phyloP scores from a whole-genome alignment of 2,113 vertebrate species.

The Pteruthius melanotis region DNA sequence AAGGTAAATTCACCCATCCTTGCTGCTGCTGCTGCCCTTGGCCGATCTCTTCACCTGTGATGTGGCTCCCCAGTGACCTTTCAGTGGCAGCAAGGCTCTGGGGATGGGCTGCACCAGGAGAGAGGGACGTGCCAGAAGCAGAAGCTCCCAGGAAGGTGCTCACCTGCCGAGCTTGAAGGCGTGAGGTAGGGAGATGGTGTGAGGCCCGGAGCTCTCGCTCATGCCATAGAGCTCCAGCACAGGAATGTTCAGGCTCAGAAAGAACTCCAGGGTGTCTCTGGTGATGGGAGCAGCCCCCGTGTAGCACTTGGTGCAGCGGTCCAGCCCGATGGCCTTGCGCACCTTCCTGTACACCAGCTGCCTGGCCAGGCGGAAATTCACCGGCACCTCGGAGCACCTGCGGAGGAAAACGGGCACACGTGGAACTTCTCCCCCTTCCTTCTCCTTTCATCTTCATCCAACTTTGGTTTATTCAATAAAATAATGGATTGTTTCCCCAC shows the following conservation, averaged over 20 bases:
- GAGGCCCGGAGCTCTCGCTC: conserved; percentile 89
- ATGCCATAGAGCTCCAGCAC: conserved; percentile 90
- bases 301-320: conserved; percentile 83
- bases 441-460: neutral
- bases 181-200: conserved; percentile 67
- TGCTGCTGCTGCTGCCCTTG: neutral
- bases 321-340: conserved; percentile 82
- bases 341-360: conserved; percentile 86
- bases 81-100: neutral
- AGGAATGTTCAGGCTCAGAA: conserved; percentile 89
- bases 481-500: neutral
- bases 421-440: accelerated
- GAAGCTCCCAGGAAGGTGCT: neutral
- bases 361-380: conserved; percentile 84
- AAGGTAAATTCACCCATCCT: neutral
- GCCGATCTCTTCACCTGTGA: neutral
- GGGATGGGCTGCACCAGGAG: neutral
- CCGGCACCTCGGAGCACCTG: neutral
- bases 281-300: conserved; percentile 87
- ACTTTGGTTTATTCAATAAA: neutral
- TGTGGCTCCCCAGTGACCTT: neutral
- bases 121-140: neutral
- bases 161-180: conserved; percentile 83
- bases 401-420: accelerated
- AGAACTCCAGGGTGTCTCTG: conserved; percentile 88